These are phyloP conservation scores for Psittacula derbiana DNA, from an alignment of 2,797 vertebrate genomes.

Conservation along the genomic window DNA sequence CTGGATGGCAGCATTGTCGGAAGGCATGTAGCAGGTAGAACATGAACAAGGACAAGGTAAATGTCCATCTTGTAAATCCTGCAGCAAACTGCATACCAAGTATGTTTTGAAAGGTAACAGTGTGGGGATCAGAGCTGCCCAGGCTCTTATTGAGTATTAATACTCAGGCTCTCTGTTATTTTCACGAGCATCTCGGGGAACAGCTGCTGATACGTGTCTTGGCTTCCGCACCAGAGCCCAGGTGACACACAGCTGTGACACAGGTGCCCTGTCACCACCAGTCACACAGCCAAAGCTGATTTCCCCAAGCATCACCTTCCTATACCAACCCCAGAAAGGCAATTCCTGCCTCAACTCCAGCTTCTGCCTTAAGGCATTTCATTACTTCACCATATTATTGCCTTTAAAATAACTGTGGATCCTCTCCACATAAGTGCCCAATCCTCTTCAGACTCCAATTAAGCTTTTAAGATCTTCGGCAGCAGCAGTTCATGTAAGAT, in stretches of 20 bases:
- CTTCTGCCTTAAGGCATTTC: not conserved
- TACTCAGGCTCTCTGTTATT: not conserved
- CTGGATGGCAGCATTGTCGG: not conserved
- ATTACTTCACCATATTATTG: not conserved
- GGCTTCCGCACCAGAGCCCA: not conserved
- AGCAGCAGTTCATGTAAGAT: accelerated
- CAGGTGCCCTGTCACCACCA: not conserved
- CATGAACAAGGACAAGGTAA: not conserved
- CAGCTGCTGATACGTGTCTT: accelerated
- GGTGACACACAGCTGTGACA: not conserved
- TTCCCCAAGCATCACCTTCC: not conserved
- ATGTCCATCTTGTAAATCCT: not conserved
- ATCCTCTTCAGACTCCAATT: not conserved
- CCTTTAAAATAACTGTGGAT: not conserved
- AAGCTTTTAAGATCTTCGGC: not conserved
- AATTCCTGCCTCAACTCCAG: not conserved
- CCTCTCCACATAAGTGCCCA: not conserved
- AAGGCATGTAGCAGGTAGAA: not conserved
- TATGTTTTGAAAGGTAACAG: not conserved
- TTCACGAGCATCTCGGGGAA: accelerated
- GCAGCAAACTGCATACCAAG: not conserved
- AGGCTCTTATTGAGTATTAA: not conserved
- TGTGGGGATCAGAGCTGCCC: not conserved
- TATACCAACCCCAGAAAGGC: not conserved
- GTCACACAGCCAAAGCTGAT: not conserved